These are phyloP conservation scores for Pheosia tremula DNA, from an alignment of 2,888 invertebrate genomes.

Conservation along the genomic window DNA sequence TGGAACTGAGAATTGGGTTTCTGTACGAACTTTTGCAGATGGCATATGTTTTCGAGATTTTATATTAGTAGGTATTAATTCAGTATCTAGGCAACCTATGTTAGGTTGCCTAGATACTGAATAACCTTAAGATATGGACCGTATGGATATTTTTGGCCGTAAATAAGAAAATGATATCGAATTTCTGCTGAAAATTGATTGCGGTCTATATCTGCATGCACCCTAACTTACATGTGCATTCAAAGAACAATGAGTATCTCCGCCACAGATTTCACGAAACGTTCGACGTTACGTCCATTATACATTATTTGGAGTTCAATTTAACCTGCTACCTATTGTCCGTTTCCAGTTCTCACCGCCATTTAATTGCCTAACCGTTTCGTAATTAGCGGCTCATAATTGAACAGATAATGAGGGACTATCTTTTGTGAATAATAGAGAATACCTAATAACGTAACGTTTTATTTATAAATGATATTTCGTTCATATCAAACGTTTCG, in stretches of 20 bases:
- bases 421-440: conserved; percentile 64
- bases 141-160: no score
- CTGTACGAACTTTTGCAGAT: no score
- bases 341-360: conserved; percentile 76
- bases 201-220: background rate
- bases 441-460: conserved; percentile 51
- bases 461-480: conserved; percentile 52
- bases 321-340: conserved; percentile 71
- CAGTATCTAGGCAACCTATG: no score
- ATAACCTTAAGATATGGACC: no score
- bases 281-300: conserved; percentile 45
- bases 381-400: conserved; percentile 75
- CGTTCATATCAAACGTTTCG: conserved; percentile 41
- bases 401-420: conserved; percentile 73
- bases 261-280: conserved; percentile 55
- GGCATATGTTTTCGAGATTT: no score
- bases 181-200: background rate
- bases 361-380: conserved; percentile 74
- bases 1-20: no score
- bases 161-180: background rate
- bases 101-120: no score
- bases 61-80: no score
- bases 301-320: conserved; percentile 57
- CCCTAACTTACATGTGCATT: conserved; percentile 11
- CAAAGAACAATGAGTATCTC: conserved; percentile 51